A percentile compares a stretch with the other conserved stretches of the same genome.
These are phyloP conservation scores for Macquaria ambigua DNA, from an alignment of 2,113 vertebrate genomes.

Conservation along the genomic window DNA sequence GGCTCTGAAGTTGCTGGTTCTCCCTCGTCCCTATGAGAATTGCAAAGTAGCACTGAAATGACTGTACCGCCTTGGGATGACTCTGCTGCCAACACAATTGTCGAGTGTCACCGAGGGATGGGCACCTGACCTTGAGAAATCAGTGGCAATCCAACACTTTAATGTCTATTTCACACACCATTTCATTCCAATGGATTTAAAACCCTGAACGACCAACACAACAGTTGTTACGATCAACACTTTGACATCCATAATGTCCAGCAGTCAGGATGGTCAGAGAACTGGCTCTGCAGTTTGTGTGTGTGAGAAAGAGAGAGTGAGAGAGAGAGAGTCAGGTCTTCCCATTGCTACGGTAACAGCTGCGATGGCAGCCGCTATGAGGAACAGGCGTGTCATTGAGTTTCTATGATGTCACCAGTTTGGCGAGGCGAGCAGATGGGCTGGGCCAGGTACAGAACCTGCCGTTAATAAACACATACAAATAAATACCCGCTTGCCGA, in stretches of 20 bases:
- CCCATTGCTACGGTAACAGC: slow-evolving; percentile 75
- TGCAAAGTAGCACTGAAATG: slow-evolving; percentile 48
- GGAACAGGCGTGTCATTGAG: slow-evolving; percentile 75
- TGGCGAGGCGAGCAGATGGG: slow-evolving; percentile 78
- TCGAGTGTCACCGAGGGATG: slow-evolving; percentile 61
- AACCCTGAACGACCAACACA: slow-evolving; percentile 75
- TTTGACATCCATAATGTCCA: slow-evolving; percentile 74
- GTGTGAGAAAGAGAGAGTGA: not conserved
- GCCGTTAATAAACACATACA: slow-evolving; percentile 72
- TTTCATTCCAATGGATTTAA: slow-evolving; percentile 84
- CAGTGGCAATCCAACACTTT: slow-evolving; percentile 81
- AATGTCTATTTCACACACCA: slow-evolving; percentile 86
- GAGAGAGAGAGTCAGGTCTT: slow-evolving; percentile 33
- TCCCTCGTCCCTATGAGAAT: slow-evolving; percentile 24
- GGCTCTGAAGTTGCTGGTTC: slow-evolving; percentile 31
- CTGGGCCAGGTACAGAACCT: slow-evolving; percentile 74
- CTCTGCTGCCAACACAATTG: slow-evolving; percentile 53
- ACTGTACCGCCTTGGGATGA: slow-evolving; percentile 31
- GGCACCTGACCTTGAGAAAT: slow-evolving; percentile 86
- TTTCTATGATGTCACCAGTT: slow-evolving; percentile 78
- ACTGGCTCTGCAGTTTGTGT: slow-evolving; percentile 49
- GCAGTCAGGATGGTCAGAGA: slow-evolving; percentile 55
- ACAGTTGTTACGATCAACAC: slow-evolving; percentile 76
- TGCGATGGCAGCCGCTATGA: slow-evolving; percentile 75
- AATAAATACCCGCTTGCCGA: slow-evolving; percentile 54